Conservation (phyloP, 1,140 invertebrate genomes). For the Aphelenchoides fujianensis region DNA sequence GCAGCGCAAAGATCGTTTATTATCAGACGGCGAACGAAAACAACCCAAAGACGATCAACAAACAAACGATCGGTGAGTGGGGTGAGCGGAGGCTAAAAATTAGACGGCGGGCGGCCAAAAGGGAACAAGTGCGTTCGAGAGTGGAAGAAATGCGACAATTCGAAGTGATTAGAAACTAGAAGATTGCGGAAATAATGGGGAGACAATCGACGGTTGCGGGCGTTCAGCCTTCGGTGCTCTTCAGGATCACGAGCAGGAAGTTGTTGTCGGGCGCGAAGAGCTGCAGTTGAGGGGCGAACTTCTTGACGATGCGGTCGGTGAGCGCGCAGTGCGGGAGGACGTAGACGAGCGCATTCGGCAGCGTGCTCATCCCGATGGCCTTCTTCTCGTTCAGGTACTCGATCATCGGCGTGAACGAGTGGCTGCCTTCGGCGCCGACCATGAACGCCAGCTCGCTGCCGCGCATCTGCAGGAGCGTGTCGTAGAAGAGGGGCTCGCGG, state of each 20-base stretch:
- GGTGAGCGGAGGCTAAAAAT: too few relatives aligned
- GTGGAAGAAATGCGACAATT: too few relatives aligned
- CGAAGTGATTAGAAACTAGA: too few relatives aligned
- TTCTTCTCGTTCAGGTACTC: constrained; percentile 52
- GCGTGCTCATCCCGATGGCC: constrained; percentile 34
- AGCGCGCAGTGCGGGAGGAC: constrained; percentile 36
- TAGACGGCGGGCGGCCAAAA: too few relatives aligned
- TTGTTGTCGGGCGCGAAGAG: constrained; percentile 27
- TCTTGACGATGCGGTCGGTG: constrained; percentile 35
- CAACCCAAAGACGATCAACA: too few relatives aligned
- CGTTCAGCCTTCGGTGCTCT: background rate
- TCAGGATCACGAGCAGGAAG: constrained; percentile 29
- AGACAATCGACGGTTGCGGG: too few relatives aligned
- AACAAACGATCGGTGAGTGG: too few relatives aligned
- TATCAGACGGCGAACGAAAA: too few relatives aligned
- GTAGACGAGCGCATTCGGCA: constrained; percentile 35
- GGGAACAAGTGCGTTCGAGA: too few relatives aligned
- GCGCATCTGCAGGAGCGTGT: constrained; percentile 38
- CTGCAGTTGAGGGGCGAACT: constrained; percentile 43
- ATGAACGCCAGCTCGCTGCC: constrained; percentile 35
- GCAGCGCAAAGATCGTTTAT: too few relatives aligned
- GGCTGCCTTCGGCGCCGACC: constrained; percentile 32
- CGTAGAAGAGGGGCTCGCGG: constrained; percentile 32
- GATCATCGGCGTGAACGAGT: constrained; percentile 34
- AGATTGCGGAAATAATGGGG: too few relatives aligned